phyloP scores from a whole-genome alignment of 2,797 vertebrate genomes.

The Galagoides demidoff region DNA sequence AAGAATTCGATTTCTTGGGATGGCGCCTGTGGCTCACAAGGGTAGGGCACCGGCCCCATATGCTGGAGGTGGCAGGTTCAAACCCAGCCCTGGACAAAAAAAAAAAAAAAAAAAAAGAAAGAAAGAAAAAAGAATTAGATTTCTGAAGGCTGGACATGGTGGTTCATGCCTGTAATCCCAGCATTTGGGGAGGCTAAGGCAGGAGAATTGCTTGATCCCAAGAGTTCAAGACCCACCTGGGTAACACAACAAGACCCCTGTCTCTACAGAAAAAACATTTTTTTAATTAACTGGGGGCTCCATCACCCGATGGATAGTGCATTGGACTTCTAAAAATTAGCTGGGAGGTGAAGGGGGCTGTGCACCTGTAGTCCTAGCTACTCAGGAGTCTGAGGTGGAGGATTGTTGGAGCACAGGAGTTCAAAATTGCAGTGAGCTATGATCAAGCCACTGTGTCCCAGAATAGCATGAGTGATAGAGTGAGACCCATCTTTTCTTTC shows the following conservation, averaged over 20 bases:
- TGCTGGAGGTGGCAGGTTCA: no score
- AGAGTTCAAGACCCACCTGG: background rate
- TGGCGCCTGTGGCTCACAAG: no score
- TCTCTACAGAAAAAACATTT: background rate
- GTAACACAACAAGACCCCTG: background rate
- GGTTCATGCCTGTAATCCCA: background rate
- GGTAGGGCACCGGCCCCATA: no score
- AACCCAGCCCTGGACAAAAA: no score
- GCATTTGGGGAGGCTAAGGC: background rate
- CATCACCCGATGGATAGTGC: no score
- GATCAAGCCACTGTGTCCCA: background rate
- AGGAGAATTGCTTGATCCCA: background rate
- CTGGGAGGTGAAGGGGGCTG: rapidly evolving
- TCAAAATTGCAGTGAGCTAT: background rate
- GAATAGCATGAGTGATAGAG: background rate
- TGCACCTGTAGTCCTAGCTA: background rate
- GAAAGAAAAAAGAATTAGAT: no score
- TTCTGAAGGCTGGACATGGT: background rate
- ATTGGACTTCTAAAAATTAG: background rate
- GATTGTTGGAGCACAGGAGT: background rate
- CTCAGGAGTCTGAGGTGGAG: background rate
- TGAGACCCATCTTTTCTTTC: background rate
- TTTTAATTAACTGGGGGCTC: background rate
- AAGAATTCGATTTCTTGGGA: background rate
- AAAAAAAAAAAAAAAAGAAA: no score